Evolutionary conservation across 2,888 invertebrate species (phyloP), one percentile per base, ranked within the genome.

Genomic region (Perdita meconis): DNA sequence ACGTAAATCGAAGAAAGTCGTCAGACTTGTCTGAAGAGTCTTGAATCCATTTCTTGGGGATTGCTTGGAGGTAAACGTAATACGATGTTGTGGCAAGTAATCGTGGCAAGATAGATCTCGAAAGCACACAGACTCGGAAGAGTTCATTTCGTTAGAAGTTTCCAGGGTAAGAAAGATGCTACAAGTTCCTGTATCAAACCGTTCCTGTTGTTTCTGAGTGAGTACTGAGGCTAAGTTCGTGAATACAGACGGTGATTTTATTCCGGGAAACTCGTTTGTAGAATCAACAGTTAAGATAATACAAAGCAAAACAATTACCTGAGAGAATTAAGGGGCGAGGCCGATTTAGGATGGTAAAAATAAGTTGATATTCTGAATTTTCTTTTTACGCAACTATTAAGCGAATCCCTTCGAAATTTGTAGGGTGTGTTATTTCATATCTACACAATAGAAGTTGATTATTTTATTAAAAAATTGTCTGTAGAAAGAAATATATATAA

Each of bases 61-160:
- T 44, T 55, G 55, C 55, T 55, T n/a, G 13, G 19, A 42, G 40
- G 19, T 19, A 53, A 22, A 47, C n/a, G 42, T 44, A 55, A 65
- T 53, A 51, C 13, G 16, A 16, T 16, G 53, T 53, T 38, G 50
- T 36, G 38, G 50, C n/a, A 19, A 65, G 30, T 30, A 55, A 10
- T 65, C 34, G 12, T 44, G n/a, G 19, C 26, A 42, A 44, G 42
- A 22, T 42, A 44, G 22, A 53, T 61, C 61, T 44, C 34, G 30
- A 34, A 13, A 12, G 22, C 40, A 10, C 61, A 19, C 51, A 34
- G 2, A 8, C 24, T n/a, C 36, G 24, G 36, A 19, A 36, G 44
- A 55, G 63, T 63, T 69, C 44, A 36, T 69, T 53, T 55, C 63
- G 53, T 69, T 63, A 64, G 44, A 55, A 69, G 55, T 69, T 63